Conservation (phyloP, 2,888 invertebrate species). For the Hoplodrina blanda region DNA sequence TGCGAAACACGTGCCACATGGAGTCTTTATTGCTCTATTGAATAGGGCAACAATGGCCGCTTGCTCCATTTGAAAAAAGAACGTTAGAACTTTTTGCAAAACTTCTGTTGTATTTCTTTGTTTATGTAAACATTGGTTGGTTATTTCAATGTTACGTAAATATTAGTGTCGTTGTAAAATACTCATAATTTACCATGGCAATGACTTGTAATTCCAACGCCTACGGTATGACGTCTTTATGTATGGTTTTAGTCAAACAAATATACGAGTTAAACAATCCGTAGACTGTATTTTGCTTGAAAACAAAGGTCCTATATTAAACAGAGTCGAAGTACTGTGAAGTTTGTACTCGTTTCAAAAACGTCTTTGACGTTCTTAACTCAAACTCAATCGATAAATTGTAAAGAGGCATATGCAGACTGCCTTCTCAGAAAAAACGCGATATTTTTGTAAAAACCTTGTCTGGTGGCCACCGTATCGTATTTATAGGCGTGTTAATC, state of each 20-base stretch:
- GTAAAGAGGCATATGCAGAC: slow-evolving; percentile 5
- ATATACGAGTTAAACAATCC: slow-evolving; percentile 5
- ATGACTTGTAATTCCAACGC: slow-evolving; percentile 17
- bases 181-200: slow-evolving; percentile 25
- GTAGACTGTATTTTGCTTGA: background rate
- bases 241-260: slow-evolving; percentile 15
- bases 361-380: slow-evolving; percentile 3
- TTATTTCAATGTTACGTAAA: slow-evolving; percentile 17
- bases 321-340: background rate
- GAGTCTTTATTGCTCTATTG: slow-evolving; percentile 59
- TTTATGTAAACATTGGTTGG: slow-evolving; percentile 19
- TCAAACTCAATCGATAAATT: slow-evolving; percentile 26
- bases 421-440: background rate
- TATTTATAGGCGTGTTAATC: slow-evolving; percentile 48
- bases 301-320: background rate
- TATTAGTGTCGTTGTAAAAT: slow-evolving; percentile 22
- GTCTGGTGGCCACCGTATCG: slow-evolving; percentile 29
- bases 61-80: slow-evolving; percentile 43
- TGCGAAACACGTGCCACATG: slow-evolving; percentile 75
- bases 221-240: slow-evolving; percentile 25
- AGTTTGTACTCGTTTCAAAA: background rate
- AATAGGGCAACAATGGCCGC: slow-evolving; percentile 56
- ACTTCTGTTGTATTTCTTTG: slow-evolving; percentile 8
- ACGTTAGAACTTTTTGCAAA: slow-evolving; percentile 38
- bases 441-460: slow-evolving; percentile 36